phyloP scores from a whole-genome alignment of 2,113 vertebrate genomes.

The Circaetus cinerascens region DNA sequence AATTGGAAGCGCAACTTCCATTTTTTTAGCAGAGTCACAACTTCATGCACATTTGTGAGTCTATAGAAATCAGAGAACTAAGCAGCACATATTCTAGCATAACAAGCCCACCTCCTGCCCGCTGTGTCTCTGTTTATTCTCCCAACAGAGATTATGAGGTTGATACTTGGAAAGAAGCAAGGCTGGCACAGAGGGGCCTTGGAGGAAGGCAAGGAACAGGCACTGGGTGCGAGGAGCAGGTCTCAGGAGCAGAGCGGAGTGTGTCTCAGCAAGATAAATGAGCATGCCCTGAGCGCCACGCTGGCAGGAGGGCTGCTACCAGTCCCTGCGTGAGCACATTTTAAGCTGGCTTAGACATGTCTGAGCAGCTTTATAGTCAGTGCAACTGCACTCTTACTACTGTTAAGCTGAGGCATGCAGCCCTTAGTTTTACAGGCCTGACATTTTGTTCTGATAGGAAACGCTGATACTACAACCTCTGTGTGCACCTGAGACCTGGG shows the following conservation, averaged over 20 bases:
- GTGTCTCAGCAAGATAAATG: neutral
- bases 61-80: neutral
- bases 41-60: neutral
- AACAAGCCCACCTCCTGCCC: neutral
- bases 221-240: neutral
- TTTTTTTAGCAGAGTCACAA: neutral
- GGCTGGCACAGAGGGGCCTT: neutral
- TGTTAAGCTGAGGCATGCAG: neutral
- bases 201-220: neutral
- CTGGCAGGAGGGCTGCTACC: neutral
- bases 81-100: neutral
- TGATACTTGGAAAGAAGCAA: neutral
- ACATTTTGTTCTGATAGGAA: neutral
- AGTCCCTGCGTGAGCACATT: neutral
- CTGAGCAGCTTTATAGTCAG: neutral
- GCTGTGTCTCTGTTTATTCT: neutral
- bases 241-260: neutral
- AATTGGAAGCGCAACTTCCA: neutral
- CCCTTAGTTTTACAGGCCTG: neutral
- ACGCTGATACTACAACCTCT: neutral
- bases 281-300: rapidly evolving
- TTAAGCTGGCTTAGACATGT: neutral
- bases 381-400: neutral
- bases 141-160: neutral
- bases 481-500: neutral